Base-by-base conservation (phyloP, 2,888 invertebrate genomes). In the Drosophila nigricruria region DNA sequence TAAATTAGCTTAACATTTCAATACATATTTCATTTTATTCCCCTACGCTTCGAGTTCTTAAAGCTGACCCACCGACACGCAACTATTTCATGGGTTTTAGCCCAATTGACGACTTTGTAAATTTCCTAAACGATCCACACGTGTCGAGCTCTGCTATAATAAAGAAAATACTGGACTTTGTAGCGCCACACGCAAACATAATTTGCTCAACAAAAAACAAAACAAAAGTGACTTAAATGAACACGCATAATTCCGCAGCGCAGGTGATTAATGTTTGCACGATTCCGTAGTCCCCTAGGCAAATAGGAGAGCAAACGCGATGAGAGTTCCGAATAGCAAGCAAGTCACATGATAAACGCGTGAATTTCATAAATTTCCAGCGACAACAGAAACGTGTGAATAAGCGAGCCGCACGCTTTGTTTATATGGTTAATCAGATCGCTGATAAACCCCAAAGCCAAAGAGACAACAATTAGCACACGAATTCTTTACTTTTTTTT, bases 311-410 rank as follows among this genome's bases (percentile, higher is more conserved):
- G 49, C 45, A 50, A 23, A 23, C 32, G 66, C 45, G 61, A 38
- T 61, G 27, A 52, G 57, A 60, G 45, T 23, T 38, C 3, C 47
- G 66, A 32, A 58, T 49, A 64, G 52, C 52, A 54, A 5, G 12
- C n/a, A 23, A 78, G 82, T 84, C 84, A 87, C 84, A 87, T 85
- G 84, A 84, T 56, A 82, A 80, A 80, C 76, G 76, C 84, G 84
- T 85, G 84, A 82, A 73, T 79, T 71, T 68, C 56, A 70, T 70
- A 64, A 71, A 71, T 81, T 77, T 59, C 49, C 36, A 66, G 60
- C 71, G 87, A 82, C 82, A 84, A 70, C 69, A 67, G 58, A 80
- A 84, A 82, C 88, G 84, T 85, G 84, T 80, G 88, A 84, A 84
- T 78, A 72, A 75, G 70, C 67, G 53, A 54, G 61, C 30, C 67